A percentile compares a stretch with the other conserved stretches of the same genome.
Conservation (phyloP, 2,113 vertebrate genomes). For the Fulica atra region DNA sequence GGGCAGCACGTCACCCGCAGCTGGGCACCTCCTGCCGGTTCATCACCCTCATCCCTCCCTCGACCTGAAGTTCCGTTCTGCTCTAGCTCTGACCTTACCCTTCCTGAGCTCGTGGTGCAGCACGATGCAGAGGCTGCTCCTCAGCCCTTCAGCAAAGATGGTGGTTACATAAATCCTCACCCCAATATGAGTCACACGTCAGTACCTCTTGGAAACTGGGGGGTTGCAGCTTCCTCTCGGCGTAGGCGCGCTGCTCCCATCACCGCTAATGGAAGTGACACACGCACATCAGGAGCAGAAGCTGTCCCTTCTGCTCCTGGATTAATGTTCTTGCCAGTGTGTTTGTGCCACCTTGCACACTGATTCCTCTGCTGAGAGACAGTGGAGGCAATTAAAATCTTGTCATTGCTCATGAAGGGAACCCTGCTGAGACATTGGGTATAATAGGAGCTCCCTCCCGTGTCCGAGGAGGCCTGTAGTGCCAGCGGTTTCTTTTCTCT, state of each 20-base stretch:
- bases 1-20: neutral
- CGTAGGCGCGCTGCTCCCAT: neutral
- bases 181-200: neutral
- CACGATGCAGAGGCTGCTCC: neutral
- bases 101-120: neutral
- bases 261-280: neutral
- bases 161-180: neutral
- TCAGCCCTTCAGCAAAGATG: neutral
- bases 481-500: neutral
- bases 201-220: neutral
- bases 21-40: neutral
- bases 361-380: neutral
- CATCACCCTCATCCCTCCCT: neutral
- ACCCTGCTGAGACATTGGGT: neutral
- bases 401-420: neutral
- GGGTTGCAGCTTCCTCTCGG: neutral
- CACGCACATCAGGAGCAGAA: neutral
- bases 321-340: neutral
- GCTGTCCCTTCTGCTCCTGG: neutral
- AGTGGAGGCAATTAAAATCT: conserved; percentile 2
- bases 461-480: neutral
- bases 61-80: neutral
- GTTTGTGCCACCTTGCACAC: neutral
- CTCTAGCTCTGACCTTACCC: neutral
- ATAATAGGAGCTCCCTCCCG: neutral